phyloP scores from a whole-genome alignment of 2,797 vertebrate genomes.

The Chromobotia macracanthus region DNA sequence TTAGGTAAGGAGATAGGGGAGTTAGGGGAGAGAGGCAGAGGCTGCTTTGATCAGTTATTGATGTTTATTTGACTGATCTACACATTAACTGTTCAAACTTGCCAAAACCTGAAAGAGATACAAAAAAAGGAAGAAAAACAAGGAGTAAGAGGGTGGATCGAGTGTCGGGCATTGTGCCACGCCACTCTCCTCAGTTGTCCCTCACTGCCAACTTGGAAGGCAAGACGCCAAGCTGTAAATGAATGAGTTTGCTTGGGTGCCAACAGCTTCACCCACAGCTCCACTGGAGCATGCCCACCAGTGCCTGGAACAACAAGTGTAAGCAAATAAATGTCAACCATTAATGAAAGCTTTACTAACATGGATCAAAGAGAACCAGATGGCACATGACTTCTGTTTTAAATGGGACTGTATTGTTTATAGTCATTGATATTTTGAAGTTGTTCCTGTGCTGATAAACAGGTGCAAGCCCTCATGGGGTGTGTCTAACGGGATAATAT shows the following conservation, averaged over 20 bases:
- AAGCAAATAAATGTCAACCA: slow-evolving; percentile 28
- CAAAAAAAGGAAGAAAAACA: slow-evolving; percentile 33
- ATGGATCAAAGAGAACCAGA: slow-evolving; percentile 8
- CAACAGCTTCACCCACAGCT: slow-evolving; percentile 49
- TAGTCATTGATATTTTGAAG: background rate
- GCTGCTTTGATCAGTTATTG: slow-evolving; percentile 17
- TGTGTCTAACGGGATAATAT: slow-evolving; percentile 5
- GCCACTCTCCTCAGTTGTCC: slow-evolving; percentile 54
- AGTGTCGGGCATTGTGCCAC: slow-evolving; percentile 40
- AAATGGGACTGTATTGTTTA: background rate
- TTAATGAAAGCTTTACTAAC: slow-evolving; percentile 44
- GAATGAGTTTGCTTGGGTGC: slow-evolving; percentile 57
- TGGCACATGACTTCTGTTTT: slow-evolving; percentile 14
- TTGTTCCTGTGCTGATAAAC: slow-evolving; percentile 1
- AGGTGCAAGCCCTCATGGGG: background rate
- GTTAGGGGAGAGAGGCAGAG: background rate
- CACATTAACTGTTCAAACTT: slow-evolving; percentile 52
- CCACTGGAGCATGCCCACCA: slow-evolving; percentile 34
- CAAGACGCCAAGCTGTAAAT: slow-evolving; percentile 55
- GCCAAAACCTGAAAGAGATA: slow-evolving; percentile 41
- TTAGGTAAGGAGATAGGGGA: no score
- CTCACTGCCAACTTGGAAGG: slow-evolving; percentile 51
- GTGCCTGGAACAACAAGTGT: slow-evolving; percentile 23
- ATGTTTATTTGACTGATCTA: slow-evolving; percentile 21
- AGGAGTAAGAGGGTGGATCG: slow-evolving; percentile 39